Evolutionary conservation across 2,113 vertebrate species (phyloP).

Genomic region (Psophia crepitans): DNA sequence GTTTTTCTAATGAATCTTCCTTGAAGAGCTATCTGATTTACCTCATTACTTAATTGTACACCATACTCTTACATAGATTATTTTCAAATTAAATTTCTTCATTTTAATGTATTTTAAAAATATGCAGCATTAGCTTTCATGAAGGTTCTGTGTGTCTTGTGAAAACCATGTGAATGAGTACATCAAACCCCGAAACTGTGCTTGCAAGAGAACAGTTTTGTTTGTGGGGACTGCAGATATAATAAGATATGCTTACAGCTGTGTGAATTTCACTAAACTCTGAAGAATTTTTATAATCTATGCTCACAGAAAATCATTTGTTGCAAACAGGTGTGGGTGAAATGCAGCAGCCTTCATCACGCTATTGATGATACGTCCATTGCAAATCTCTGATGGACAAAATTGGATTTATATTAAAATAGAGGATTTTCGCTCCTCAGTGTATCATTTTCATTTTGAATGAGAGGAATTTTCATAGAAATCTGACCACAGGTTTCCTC

Average conservation of each 20-base stretch:
- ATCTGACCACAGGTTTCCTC: neutral
- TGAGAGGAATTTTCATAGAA: neutral
- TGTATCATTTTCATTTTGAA: neutral
- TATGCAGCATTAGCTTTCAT: neutral
- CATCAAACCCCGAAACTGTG: neutral
- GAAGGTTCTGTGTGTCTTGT: neutral
- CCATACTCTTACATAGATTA: neutral
- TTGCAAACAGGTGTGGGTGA: neutral
- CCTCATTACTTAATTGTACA: neutral
- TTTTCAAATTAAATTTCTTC: neutral
- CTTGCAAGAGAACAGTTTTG: neutral
- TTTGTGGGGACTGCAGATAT: neutral
- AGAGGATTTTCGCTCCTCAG: neutral
- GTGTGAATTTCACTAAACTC: neutral
- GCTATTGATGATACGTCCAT: neutral
- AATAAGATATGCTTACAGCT: neutral
- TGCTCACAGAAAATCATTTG: neutral
- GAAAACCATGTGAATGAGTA: neutral
- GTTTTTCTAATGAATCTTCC: neutral
- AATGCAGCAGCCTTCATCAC: neutral
- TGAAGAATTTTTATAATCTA: neutral
- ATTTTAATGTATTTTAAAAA: neutral
- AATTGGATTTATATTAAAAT: neutral
- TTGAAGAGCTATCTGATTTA: neutral
- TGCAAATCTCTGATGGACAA: neutral